Evolutionary conservation across 2,797 vertebrate species (phyloP), one percentile per base, ranked within the genome.

Genomic region (Diplodus puntazzo): DNA sequence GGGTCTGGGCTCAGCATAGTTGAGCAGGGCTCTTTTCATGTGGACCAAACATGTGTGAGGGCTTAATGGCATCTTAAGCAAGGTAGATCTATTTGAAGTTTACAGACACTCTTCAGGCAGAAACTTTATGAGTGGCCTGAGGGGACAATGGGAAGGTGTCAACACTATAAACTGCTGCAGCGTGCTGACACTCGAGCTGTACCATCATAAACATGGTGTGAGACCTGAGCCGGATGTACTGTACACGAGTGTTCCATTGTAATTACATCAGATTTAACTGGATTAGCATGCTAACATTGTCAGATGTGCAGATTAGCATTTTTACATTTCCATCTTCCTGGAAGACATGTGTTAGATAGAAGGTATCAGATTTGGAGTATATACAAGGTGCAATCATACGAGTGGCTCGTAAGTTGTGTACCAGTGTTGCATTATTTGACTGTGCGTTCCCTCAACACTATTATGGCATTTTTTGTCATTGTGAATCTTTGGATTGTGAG

Each of bases 231-330:
- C 39, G 73, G 83, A 90, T 92, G 55, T 88, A 75, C 88, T 74
- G 58, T 79, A 53, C 66, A 61, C 23, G 13, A 80, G 72, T 77
- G 69, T 80, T 81, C 58, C 75, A 63, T 90, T 77, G 80, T 86
- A 81, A 92, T 90, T 85, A 82, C 53, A 79, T 66, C 66, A 77
- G 86, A 89, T 83, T 89, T 85, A 85, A 77, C 63, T 67, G 83
- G 91, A 93, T 94, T 91, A 94, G 72, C 81, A 80, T 77, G 82
- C 18, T 75, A 70, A 71, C 83, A 77, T 86, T 82, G 55, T 87
- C 75, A 84, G 69, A 18, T 77, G 73, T 79, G 58, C 5, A 30
- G 83, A 89, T 92, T 83, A 90, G 54, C 75, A 70, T 75, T 27
- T 23, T 82, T 80, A 79, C 76, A 87, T 85, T 83, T 86, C 64